Percentiles rank a stretch among this genome's conserved stretches.
phyloP scores from a whole-genome alignment of 2,113 vertebrate species.

The Merops nubicus region DNA sequence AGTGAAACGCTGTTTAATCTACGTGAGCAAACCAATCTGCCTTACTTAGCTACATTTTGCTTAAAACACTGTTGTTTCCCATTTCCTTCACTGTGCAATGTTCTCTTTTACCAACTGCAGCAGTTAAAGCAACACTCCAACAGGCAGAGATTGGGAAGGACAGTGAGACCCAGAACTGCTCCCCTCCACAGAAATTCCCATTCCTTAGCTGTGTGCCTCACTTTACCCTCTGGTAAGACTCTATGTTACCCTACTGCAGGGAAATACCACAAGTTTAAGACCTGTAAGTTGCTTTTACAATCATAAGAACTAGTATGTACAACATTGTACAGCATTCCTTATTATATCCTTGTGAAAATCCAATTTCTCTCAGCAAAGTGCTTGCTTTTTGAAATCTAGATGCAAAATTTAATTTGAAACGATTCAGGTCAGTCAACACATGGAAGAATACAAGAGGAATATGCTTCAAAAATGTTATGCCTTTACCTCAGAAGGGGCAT shows the following conservation, averaged over 20 bases:
- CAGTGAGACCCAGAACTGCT: not conserved
- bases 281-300: not conserved
- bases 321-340: not conserved
- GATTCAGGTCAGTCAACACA: not conserved
- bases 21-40: not conserved
- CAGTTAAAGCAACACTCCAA: not conserved
- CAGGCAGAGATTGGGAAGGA: too few relatives aligned
- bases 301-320: rapidly evolving
- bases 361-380: not conserved
- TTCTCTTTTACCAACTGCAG: not conserved
- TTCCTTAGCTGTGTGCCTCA: not conserved
- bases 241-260: not conserved
- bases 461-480: not conserved
- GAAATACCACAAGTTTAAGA: not conserved
- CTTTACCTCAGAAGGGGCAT: not conserved
- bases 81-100: not conserved
- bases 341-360: not conserved
- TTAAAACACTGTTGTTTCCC: not conserved
- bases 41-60: not conserved
- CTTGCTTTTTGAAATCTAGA: not conserved
- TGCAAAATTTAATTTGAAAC: not conserved
- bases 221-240: not conserved
- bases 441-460: not conserved
- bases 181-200: not conserved
- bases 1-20: not conserved